phyloP scores from a whole-genome alignment of 1,140 invertebrate species.

The Bombus polaris region DNA sequence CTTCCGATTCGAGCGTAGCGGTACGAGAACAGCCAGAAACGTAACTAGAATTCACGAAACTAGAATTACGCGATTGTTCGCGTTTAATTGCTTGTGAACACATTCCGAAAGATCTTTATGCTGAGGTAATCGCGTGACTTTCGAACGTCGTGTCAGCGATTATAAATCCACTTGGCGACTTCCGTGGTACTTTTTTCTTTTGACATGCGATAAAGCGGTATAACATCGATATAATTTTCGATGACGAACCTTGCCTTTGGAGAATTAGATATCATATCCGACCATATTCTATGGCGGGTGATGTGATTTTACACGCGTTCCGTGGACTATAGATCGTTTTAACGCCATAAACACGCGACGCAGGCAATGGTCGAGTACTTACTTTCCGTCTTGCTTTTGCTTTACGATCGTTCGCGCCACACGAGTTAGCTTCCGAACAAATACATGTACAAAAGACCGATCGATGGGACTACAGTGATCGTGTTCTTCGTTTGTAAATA shows the following conservation, averaged over 20 bases:
- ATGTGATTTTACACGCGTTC: not conserved
- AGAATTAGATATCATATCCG: not conserved
- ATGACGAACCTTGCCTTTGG: not conserved
- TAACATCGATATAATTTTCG: not conserved
- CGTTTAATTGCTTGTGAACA: not conserved
- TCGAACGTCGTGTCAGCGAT: not conserved
- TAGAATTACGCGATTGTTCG: not conserved
- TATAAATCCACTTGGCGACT: not conserved
- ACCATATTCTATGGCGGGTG: not conserved
- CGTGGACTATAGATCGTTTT: not conserved
- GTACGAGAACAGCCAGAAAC: not conserved
- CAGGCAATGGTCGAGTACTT: not conserved
- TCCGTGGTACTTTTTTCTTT: no score
- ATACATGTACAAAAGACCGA: no score
- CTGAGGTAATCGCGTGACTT: not conserved
- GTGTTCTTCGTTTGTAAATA: not conserved
- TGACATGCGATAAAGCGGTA: not conserved
- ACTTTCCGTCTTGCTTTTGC: not conserved
- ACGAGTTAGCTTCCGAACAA: not conserved
- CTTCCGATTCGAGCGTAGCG: not conserved
- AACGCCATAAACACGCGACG: not conserved
- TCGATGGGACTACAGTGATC: not conserved
- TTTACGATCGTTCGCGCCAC: not conserved
- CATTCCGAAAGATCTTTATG: not conserved
- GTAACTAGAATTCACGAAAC: not conserved